A percentile compares a stretch with the other conserved stretches of the same genome.
Evolutionary conservation across 2,888 invertebrate species (phyloP).

Genomic region (Ectemnius cavifrons): DNA sequence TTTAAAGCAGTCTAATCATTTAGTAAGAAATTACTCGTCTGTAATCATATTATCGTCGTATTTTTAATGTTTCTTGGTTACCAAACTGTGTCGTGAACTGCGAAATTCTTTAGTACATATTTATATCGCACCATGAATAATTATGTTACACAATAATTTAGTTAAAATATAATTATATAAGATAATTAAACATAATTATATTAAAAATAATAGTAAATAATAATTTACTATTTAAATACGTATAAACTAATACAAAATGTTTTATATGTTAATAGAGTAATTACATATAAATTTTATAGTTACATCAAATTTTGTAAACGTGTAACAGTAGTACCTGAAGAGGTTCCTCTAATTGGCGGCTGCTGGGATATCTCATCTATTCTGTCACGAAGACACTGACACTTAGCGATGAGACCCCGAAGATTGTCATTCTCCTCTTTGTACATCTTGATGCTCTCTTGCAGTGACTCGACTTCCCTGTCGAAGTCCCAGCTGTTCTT

Average conservation of each 20-base stretch:
- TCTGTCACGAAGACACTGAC: conserved; percentile 29
- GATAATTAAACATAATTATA: background rate
- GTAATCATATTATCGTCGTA: no score
- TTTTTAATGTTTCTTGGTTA: no score
- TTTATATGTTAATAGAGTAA: background rate
- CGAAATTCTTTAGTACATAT: no score
- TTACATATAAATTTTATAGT: background rate
- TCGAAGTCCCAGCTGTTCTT: conserved; percentile 8
- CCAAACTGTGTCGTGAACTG: no score
- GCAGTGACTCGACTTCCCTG: conserved; percentile 25
- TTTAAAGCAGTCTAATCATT: no score
- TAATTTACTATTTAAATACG: no score
- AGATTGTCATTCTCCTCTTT: conserved; percentile 45
- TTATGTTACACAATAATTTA: no score
- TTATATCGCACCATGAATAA: no score
- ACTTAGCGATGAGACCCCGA: conserved; percentile 32
- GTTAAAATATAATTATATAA: background rate
- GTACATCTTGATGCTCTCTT: conserved; percentile 36
- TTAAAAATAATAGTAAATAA: background rate
- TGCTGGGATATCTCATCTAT: conserved; percentile 4
- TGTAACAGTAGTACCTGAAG: conserved; percentile 29
- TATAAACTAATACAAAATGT: no score
- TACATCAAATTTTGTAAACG: background rate
- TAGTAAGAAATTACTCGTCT: no score
- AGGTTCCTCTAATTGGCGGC: conserved; percentile 40